Percentiles rank a stretch among this genome's conserved stretches.
These are phyloP conservation scores for Rhagonycha fulva DNA, from an alignment of 2,888 invertebrate species.

Conservation along the genomic window DNA sequence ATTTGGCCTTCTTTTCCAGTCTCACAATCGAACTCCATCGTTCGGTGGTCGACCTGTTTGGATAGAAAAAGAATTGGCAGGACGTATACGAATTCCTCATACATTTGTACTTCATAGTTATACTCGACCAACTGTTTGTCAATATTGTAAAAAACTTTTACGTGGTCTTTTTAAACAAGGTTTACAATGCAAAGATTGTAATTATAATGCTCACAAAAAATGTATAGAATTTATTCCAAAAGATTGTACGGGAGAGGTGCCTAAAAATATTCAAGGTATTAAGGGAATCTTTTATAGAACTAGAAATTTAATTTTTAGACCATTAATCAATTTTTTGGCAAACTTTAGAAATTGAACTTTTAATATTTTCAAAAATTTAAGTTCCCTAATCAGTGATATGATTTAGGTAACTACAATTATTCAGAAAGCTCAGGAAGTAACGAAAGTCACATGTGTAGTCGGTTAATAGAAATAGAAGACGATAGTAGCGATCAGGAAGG, in stretches of 20 bases:
- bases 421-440: conserved; percentile 60
- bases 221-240: conserved; percentile 88
- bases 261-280: conserved; percentile 58
- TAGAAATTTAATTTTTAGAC: background rate
- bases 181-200: conserved; percentile 95
- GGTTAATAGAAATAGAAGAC: conserved; percentile 62
- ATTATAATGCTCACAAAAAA: conserved; percentile 94
- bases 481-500: conserved; percentile 55
- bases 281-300: background rate
- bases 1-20: background rate
- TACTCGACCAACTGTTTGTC: conserved; percentile 95
- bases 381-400: background rate
- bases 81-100: conserved; percentile 81
- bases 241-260: conserved; percentile 84
- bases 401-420: conserved; percentile 17
- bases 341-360: background rate
- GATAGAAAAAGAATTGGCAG: conserved; percentile 72
- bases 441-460: conserved; percentile 57
- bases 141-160: conserved; percentile 92
- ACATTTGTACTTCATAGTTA: conserved; percentile 97
- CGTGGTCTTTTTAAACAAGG: conserved; percentile 96
- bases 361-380: background rate
- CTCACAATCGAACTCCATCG: conserved; percentile 14
- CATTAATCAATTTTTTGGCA: background rate
- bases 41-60: conserved; percentile 70